Conservation (phyloP, 2,888 invertebrate genomes). For the Hemistola chrysoprasaria region DNA sequence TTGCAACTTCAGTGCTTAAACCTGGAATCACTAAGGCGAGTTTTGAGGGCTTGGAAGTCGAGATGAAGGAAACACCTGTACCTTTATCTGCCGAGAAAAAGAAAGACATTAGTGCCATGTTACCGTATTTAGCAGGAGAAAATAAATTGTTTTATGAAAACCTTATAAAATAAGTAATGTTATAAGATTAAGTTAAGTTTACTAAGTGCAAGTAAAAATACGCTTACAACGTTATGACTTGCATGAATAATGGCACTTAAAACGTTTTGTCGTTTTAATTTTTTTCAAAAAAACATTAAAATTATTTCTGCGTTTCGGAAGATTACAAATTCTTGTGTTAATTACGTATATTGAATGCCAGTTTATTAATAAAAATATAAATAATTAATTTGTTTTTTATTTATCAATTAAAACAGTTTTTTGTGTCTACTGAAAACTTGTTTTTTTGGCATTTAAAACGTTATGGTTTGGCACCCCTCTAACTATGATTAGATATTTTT, state of each 20-base stretch:
- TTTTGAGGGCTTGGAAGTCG: constrained; percentile 10
- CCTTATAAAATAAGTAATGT: too few relatives aligned
- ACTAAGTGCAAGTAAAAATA: constrained; percentile 5
- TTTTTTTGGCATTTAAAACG: background rate
- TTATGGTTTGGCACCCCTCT: constrained; percentile 1
- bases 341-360: background rate
- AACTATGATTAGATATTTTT: too few relatives aligned
- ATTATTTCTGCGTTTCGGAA: background rate
- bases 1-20: constrained; percentile 6
- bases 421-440: background rate
- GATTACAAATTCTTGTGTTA: background rate
- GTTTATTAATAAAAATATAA: background rate
- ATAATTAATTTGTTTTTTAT: too few relatives aligned
- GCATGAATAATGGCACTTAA: constrained; percentile 1
- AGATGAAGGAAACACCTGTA: constrained; percentile 14
- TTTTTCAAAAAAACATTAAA: background rate
- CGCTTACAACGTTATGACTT: constrained; percentile 3
- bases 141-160: too few relatives aligned
- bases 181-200: constrained; percentile 7
- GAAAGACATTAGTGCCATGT: constrained; percentile 15
- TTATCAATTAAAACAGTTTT: constrained; percentile 1
- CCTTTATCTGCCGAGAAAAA: constrained; percentile 18
- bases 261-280: background rate
- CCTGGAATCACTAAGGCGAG: constrained; percentile 12
- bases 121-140: constrained; percentile 15